phyloP scores from a whole-genome alignment of 2,113 vertebrate genomes.

The Oceanites oceanicus region DNA sequence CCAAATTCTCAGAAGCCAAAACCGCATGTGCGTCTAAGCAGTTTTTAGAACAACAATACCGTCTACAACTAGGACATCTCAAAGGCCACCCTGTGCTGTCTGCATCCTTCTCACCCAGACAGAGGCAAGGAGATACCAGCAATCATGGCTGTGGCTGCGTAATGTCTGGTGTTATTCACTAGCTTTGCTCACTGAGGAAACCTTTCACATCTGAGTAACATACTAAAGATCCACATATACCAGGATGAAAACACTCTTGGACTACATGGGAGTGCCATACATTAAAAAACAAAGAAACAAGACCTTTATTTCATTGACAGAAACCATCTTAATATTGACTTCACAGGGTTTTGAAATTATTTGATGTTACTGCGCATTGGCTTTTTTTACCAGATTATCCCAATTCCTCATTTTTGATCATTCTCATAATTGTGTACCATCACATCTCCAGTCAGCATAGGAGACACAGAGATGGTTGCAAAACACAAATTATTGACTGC shows the following conservation, averaged over 20 bases:
- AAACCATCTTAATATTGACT: not conserved
- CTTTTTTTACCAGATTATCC: not conserved
- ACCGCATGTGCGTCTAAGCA: not conserved
- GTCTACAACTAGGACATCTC: not conserved
- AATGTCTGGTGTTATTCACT: not conserved
- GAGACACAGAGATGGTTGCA: not conserved
- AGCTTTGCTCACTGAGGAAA: not conserved
- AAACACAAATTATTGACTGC: not conserved
- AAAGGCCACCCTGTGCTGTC: not conserved
- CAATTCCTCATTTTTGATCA: not conserved
- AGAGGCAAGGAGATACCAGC: not conserved
- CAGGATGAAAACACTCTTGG: not conserved
- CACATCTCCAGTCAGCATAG: not conserved
- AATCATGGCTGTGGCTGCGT: not conserved
- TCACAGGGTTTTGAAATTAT: not conserved
- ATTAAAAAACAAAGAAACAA: not conserved
- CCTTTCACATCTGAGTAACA: not conserved
- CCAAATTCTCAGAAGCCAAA: slow-evolving; percentile 36
- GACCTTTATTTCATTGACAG: not conserved
- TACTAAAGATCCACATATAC: not conserved
- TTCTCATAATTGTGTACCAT: not conserved
- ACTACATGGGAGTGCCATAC: not conserved
- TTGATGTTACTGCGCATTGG: not conserved
- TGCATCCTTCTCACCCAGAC: not conserved
- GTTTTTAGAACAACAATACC: not conserved